Evolutionary conservation across 2,888 invertebrate species (phyloP).

Genomic region (Pristionchus entomophagus): DNA sequence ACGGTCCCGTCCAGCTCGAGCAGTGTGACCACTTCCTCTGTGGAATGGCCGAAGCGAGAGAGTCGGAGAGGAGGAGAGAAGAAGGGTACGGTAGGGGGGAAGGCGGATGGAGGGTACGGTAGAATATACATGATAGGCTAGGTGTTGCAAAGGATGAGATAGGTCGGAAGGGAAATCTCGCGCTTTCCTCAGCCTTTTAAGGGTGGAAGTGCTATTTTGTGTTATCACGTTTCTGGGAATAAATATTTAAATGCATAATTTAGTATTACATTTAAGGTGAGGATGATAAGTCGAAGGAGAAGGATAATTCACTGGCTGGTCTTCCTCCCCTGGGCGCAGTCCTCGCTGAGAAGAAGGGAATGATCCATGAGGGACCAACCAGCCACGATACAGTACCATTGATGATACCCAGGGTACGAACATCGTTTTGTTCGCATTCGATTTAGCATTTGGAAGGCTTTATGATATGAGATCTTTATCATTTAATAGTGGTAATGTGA

Average conservation of each 20-base stretch:
- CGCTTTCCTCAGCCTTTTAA: no score
- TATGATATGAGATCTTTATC: no score
- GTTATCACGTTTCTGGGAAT: no score
- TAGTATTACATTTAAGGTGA: no score
- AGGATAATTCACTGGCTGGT: background rate
- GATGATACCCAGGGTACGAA: background rate
- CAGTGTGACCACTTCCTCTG: background rate
- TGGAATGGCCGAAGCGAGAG: conserved; percentile 25
- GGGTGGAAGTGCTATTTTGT: no score
- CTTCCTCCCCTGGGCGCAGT: background rate
- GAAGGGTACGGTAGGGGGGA: background rate
- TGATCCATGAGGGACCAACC: background rate
- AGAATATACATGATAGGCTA: no score
- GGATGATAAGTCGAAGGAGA: no score
- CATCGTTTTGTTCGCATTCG: background rate
- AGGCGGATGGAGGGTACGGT: no score
- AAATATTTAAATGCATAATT: no score
- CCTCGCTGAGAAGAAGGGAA: conserved; percentile 3
- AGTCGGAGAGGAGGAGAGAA: background rate
- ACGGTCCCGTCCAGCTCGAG: background rate
- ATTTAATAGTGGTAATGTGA: no score
- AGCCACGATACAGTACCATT: background rate
- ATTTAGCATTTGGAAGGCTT: no score
- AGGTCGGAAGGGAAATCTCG: background rate
- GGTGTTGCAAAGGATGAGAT: background rate